A percentile compares a stretch with the other conserved stretches of the same genome.
Conservation (phyloP, 2,113 vertebrate species). For the Redunca redunca region DNA sequence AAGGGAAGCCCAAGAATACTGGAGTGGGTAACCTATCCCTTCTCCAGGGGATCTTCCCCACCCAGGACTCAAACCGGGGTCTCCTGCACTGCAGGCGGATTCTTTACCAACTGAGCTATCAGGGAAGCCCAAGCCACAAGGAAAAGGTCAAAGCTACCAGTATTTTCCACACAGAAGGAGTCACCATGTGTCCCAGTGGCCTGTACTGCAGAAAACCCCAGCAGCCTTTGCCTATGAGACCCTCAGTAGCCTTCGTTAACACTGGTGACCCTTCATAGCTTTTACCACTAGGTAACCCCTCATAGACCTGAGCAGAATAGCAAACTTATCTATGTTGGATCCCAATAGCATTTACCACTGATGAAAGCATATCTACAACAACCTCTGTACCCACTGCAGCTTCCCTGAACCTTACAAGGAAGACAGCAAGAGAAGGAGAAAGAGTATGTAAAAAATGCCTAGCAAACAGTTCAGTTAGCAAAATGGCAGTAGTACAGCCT, state of each 20-base stretch:
- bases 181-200: background rate
- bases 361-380: background rate
- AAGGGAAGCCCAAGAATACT: background rate
- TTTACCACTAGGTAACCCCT: background rate
- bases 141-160: too few species aligned
- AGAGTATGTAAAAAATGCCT: background rate
- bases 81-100: background rate
- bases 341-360: background rate
- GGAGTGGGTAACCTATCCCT: background rate
- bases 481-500: background rate
- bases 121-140: background rate
- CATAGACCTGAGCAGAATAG: background rate
- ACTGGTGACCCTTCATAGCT: background rate
- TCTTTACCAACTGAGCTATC: background rate
- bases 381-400: background rate
- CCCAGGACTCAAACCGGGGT: background rate
- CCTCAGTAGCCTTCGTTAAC: background rate
- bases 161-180: background rate
- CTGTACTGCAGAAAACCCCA: background rate
- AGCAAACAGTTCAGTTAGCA: background rate
- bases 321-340: too few species aligned
- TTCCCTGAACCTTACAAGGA: background rate
- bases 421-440: background rate
- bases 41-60: background rate
- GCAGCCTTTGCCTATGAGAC: background rate